These are phyloP conservation scores for Papilio polytes DNA, from an alignment of 1,140 invertebrate species.

Conservation along the genomic window DNA sequence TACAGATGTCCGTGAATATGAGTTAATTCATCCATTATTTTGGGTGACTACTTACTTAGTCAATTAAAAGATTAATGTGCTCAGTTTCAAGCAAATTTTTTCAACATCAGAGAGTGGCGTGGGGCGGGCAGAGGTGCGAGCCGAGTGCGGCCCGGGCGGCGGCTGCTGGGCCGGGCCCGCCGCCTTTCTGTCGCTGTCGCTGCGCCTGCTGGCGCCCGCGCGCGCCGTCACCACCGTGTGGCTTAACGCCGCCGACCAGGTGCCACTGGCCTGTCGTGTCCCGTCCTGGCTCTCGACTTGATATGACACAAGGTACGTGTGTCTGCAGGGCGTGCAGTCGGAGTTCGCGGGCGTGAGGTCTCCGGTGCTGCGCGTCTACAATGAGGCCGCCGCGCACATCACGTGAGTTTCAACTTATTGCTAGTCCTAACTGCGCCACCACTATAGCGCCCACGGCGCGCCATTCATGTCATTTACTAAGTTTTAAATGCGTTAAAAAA, in stretches of 20 bases:
- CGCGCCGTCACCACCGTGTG: constrained; percentile 62
- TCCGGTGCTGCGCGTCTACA: constrained; percentile 65
- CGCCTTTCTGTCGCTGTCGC: constrained; percentile 59
- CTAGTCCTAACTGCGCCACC: too few species aligned
- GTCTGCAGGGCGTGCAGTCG: constrained; percentile 59
- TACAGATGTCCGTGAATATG: too few species aligned
- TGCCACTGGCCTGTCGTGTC: constrained; percentile 24
- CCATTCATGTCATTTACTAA: too few species aligned
- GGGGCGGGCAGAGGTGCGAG: constrained; percentile 50
- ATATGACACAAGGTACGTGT: background rate
- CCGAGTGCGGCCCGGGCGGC: constrained; percentile 46
- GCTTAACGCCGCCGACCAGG: constrained; percentile 68
- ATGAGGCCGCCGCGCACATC: constrained; percentile 62
- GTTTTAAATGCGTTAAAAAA: too few species aligned
- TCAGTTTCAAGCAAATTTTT: background rate
- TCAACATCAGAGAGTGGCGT: constrained; percentile 43
- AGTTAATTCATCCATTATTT: background rate
- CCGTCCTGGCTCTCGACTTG: background rate
- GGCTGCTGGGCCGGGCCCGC: constrained; percentile 59
- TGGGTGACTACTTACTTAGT: background rate
- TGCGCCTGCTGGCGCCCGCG: constrained; percentile 51
- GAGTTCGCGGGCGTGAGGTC: constrained; percentile 64
- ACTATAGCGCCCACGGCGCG: too few species aligned
- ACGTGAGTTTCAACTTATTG: constrained; percentile 53
- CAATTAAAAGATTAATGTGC: too few species aligned